Percentiles rank a stretch among this genome's conserved stretches.
phyloP scores from a whole-genome alignment of 2,797 vertebrate genomes.

The Chrosomus eos region DNA sequence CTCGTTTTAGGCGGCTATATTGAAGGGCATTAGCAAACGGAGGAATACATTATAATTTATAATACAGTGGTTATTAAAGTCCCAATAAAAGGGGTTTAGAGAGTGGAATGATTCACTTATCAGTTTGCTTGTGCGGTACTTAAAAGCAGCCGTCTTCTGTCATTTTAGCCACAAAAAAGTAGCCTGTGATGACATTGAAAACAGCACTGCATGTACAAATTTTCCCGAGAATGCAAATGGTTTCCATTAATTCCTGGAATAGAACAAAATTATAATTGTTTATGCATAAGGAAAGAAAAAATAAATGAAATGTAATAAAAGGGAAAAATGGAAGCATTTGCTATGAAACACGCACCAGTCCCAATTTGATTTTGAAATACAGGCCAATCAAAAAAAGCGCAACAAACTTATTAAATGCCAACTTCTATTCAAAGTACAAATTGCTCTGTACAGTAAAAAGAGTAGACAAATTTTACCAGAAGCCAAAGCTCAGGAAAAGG shows the following conservation, averaged over 20 bases:
- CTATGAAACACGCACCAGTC: slow-evolving; percentile 31
- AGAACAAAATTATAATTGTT: slow-evolving; percentile 73
- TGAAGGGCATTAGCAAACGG: slow-evolving; percentile 81
- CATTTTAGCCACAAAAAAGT: slow-evolving; percentile 79
- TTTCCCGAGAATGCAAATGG: slow-evolving; percentile 72
- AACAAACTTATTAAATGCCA: slow-evolving; percentile 40
- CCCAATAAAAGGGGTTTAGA: slow-evolving; percentile 82
- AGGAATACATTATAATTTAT: slow-evolving; percentile 86
- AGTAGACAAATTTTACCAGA: slow-evolving; percentile 25
- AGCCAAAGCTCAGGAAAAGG: slow-evolving; percentile 5
- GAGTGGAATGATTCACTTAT: slow-evolving; percentile 84
- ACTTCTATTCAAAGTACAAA: slow-evolving; percentile 46
- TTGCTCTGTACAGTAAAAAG: slow-evolving; percentile 41
- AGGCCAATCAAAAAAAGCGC: slow-evolving; percentile 44
- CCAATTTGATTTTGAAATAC: slow-evolving; percentile 43
- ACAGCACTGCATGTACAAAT: slow-evolving; percentile 80
- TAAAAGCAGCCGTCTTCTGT: slow-evolving; percentile 83
- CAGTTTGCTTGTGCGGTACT: slow-evolving; percentile 77
- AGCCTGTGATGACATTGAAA: slow-evolving; percentile 81
- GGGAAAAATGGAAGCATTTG: slow-evolving; percentile 51
- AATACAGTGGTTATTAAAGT: slow-evolving; percentile 84
- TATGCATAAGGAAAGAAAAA: slow-evolving; percentile 68
- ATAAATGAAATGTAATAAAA: slow-evolving; percentile 59
- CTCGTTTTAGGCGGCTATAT: slow-evolving; percentile 73
- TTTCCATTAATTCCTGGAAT: slow-evolving; percentile 68